These are phyloP conservation scores for Rhaphigaster nebulosa DNA, from an alignment of 2,888 invertebrate species.

Conservation along the genomic window DNA sequence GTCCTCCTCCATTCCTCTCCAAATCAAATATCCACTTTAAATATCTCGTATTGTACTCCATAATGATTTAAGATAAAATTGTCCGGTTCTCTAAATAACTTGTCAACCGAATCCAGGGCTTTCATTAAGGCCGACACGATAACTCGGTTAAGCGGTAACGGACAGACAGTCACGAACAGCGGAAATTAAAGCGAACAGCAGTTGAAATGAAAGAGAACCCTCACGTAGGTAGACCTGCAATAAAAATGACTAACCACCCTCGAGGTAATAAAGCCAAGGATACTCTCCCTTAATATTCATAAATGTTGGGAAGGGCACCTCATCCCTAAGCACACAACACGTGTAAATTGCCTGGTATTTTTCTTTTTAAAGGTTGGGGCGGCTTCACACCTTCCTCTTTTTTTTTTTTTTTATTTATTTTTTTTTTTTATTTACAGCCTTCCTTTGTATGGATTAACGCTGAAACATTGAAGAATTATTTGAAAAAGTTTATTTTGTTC, in stretches of 20 bases:
- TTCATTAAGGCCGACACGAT: not conserved
- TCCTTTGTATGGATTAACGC: not conserved
- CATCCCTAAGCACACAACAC: conserved; percentile 10
- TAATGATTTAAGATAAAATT: not conserved
- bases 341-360: conserved; percentile 21
- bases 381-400: not conserved
- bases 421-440: not conserved
- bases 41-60: not conserved
- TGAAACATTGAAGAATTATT: not conserved
- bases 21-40: not conserved
- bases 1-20: not conserved
- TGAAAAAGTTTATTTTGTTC: not conserved
- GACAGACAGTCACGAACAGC: not conserved
- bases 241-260: conserved; percentile 42
- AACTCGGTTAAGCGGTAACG: not conserved
- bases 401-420: not conserved
- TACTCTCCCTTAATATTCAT: conserved; percentile 26
- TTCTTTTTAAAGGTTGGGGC: conserved; percentile 14
- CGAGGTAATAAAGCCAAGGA: conserved; percentile 4
- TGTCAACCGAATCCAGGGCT: not conserved
- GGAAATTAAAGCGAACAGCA: conserved; percentile 29
- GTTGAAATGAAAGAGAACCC: conserved; percentile 5
- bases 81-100: not conserved
- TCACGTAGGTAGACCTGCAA: not conserved
- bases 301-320: conserved; percentile 4